These are phyloP conservation scores for Loriculus beryllinus DNA, from an alignment of 2,797 vertebrate species.

Conservation along the genomic window DNA sequence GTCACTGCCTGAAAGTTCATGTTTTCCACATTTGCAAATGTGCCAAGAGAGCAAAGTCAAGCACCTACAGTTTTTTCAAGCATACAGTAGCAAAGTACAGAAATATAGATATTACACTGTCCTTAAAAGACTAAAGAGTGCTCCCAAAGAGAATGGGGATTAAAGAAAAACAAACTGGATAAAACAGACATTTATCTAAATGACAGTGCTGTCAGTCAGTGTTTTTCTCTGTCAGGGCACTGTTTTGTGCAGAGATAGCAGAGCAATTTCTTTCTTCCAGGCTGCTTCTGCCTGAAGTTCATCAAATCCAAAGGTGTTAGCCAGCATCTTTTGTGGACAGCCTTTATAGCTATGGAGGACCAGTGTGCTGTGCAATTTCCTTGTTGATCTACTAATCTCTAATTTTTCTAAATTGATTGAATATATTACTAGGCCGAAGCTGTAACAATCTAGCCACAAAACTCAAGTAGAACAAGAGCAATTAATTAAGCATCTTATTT, in stretches of 20 bases:
- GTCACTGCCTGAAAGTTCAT: not conserved
- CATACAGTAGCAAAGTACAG: not conserved
- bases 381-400: not conserved
- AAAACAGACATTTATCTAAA: not conserved
- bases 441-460: not conserved
- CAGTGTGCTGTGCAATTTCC: not conserved
- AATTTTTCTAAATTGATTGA: not conserved
- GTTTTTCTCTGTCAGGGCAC: not conserved
- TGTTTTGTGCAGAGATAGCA: not conserved
- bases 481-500: not conserved
- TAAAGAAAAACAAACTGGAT: not conserved
- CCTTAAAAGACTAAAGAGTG: not conserved
- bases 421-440: not conserved
- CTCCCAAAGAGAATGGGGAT: not conserved
- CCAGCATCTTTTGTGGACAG: not conserved
- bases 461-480: not conserved
- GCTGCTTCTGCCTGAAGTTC: not conserved
- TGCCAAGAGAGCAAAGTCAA: not conserved
- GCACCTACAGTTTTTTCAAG: not conserved
- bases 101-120: not conserved
- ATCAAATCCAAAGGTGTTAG: not conserved
- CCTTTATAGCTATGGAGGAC: not conserved
- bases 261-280: not conserved
- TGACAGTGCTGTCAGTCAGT: not conserved
- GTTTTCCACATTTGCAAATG: not conserved